Base-by-base conservation (phyloP, 1,140 invertebrate genomes). In the Sminthurides bifidus region DNA sequence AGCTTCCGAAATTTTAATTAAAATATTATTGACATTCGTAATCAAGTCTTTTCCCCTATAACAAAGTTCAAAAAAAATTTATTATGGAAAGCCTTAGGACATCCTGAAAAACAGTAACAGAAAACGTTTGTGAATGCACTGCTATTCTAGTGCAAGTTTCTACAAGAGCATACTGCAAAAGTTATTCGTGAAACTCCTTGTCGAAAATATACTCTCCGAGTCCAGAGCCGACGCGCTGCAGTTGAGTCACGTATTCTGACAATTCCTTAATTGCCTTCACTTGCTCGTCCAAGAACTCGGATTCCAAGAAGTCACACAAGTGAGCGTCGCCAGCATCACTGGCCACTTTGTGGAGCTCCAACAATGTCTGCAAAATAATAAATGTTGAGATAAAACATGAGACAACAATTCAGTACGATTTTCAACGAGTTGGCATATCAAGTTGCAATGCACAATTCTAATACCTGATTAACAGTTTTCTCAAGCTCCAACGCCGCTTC, bases 401-500 rank as follows among this genome's bases (percentile, higher is more conserved):
- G n/a, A 35, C 33, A 35, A 35, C 8, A 10, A 10, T 35, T 10
- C n/a, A 10, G 33, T 35, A 8, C 8, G 8, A 10, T 8, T n/a
- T 35, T 10, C 33, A n/a, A 35, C n/a, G 33, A 35, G n/a, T 10
- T 35, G 33, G n/a, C n/a, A 35, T 10, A 35, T n/a, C n/a, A 43
- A 43, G 6, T 43, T 15, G 41, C 12, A 10, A 43, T 15, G 6
- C 8, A 15, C 12, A 15, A 43, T 43, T 43, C 6, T 49, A 35
- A 10, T 43, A 43, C 41, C 19, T 43, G 41, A 68, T 89, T 89
- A n/a, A 91, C 84, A 57, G 70, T 73, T 68, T 84, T 84, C 69
- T 92, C 87, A 60, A 91, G 71, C 24, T 78, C 67, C 3, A 92
- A 70, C 17, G 86, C 83, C n/a, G 76, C 73, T 38, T 70, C 66